Evolutionary conservation across 1,140 invertebrate genomes (phyloP).

Genomic region (Streblospio benedicti): DNA sequence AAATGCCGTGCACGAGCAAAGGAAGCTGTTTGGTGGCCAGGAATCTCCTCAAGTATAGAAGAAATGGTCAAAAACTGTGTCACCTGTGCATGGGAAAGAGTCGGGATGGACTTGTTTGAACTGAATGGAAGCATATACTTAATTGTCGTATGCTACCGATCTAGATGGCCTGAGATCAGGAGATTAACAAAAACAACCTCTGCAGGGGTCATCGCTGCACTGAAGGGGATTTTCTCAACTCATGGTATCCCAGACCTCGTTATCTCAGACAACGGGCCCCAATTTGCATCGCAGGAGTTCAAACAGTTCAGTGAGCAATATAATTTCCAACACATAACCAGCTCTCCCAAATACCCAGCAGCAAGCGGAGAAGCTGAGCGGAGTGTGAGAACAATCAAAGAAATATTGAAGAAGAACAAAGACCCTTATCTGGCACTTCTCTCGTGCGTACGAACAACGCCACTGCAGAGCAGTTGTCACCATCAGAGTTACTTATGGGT

Average conservation of each 20-base stretch:
- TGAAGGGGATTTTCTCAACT: slow-evolving; percentile 6
- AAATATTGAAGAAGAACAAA: slow-evolving; percentile 10
- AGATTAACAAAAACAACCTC: too few relatives aligned
- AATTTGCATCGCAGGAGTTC: slow-evolving; percentile 39
- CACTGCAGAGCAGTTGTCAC: slow-evolving; percentile 13
- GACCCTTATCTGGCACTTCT: slow-evolving; percentile 18
- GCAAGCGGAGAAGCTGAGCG: slow-evolving; percentile 14
- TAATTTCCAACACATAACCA: slow-evolving; percentile 33
- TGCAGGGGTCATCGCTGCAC: too few relatives aligned
- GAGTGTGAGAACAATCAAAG: slow-evolving; percentile 11
- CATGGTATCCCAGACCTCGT: slow-evolving; percentile 16
- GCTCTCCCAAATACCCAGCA: slow-evolving; percentile 25
- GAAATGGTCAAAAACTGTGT: too few relatives aligned
- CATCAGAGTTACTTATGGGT: slow-evolving; percentile 21
- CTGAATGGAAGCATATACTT: neutral
- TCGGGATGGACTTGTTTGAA: slow-evolving; percentile 1
- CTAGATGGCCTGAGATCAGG: neutral
- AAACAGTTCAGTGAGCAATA: slow-evolving; percentile 37
- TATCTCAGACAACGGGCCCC: slow-evolving; percentile 36
- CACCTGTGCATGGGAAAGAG: neutral
- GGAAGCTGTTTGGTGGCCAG: too few relatives aligned
- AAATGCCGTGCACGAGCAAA: too few relatives aligned
- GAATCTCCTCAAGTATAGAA: too few relatives aligned
- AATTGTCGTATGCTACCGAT: neutral
- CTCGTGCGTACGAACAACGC: slow-evolving; percentile 12